Evolutionary conservation across 2,797 vertebrate genomes (phyloP), one percentile per base, ranked within the genome.

Genomic region (Gephyroberyx darwinii): DNA sequence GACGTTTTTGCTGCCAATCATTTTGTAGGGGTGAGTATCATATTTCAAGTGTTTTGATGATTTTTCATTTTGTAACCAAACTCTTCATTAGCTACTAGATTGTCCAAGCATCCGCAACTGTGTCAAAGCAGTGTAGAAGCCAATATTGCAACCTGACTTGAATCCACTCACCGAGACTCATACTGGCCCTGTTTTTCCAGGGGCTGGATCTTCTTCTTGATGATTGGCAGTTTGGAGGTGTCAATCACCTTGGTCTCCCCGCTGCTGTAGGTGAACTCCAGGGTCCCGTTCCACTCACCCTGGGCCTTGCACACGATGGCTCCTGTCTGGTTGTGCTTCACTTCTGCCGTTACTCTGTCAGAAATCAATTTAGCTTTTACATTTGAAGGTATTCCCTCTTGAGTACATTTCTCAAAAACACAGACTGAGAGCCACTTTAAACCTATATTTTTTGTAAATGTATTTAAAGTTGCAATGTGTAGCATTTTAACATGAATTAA

Each of bases 211-310:
- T 80, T 96, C 88, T 99, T 98, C 52, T 86, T 96, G 83, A 90
- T 95, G 59, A 96, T 86, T 0, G 95, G 94, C n/a, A 98, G 91
- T 13, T 95, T 93, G 74, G 88, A 84, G 0, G 96, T 96, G 92
- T 98, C 96, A 0, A 98, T 95, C 59, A 96, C 93, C 92, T 96
- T 97, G 93, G 95, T 97, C 58, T 98, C 97, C 10, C 96, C 96
- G 0, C 91, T 97, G 93, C 90, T 97, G 87, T 97, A 97, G 4
- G 95, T 96, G 85, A 99, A 98, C 84, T 99, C 97, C 79, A 99
- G 90, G 0, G 88, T 93, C 8, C 97, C 97, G 0, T 98, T 98
- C 97, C 97, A 99, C 20, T 99, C 96, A n/a, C 97, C 97, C 65
- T 98, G 97, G 0, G 95, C 97, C 87, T 96, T 97, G 83, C 96